A percentile compares a stretch with the other conserved stretches of the same genome.
These are phyloP conservation scores for Prunella fulvescens DNA, from an alignment of 2,113 vertebrate genomes.

Conservation along the genomic window DNA sequence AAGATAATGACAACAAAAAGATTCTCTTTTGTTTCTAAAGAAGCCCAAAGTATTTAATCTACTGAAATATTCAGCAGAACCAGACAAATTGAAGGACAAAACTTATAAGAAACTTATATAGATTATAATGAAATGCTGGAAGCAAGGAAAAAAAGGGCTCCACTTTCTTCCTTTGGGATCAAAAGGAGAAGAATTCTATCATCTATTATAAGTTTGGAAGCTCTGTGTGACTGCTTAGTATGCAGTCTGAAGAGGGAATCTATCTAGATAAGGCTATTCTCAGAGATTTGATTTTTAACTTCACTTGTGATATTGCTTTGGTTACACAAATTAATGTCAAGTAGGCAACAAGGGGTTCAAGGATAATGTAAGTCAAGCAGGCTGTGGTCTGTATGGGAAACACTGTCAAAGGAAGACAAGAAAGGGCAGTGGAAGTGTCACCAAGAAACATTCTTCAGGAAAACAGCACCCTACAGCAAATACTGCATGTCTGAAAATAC, in stretches of 20 bases:
- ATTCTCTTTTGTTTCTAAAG: not conserved
- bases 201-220: not conserved
- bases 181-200: not conserved
- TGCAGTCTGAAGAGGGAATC: not conserved
- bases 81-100: not conserved
- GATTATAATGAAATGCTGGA: not conserved
- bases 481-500: not conserved
- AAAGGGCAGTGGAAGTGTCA: not conserved
- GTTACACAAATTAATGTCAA: slow-evolving; percentile 47
- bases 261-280: not conserved
- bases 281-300: slow-evolving; percentile 29
- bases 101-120: not conserved
- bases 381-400: not conserved
- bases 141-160: not conserved
- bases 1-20: not conserved
- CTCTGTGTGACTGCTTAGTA: not conserved
- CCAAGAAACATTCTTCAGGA: not conserved
- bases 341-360: slow-evolving; percentile 28
- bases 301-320: not conserved
- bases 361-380: slow-evolving; percentile 24
- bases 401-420: not conserved
- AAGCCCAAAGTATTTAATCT: not conserved
- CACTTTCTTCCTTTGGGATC: not conserved
- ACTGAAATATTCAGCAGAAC: not conserved
- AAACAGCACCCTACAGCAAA: not conserved